Evolutionary conservation across 2,888 invertebrate genomes (phyloP), one percentile per base, ranked within the genome.

Genomic region (Pantelozetes paolii): DNA sequence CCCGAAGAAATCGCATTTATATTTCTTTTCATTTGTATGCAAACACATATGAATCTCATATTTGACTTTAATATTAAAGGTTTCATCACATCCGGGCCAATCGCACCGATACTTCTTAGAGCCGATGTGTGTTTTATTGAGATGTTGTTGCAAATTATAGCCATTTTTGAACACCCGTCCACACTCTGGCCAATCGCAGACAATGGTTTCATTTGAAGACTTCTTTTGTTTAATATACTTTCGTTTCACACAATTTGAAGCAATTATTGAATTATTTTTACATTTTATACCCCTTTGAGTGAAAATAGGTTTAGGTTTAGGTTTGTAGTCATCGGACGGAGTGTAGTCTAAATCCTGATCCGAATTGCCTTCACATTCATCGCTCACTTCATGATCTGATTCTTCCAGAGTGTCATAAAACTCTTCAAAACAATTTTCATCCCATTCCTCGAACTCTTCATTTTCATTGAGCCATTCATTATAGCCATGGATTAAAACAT

Each of bases 381-480:
- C 3, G 15, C 3, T 42, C 18, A n/a, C 30, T 23, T 28, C 28
- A 59, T 8, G 54, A 15, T 9, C 20, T 18, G 36, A 62, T 20
- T 62, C 62, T 26, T 67, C 40, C 40, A 23, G 23, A 23, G 1
- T 40, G 18, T n/a, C 62, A 32, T 26, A 62, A 32, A 62, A 18
- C 18, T 62, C 32, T 3, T 32, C n/a, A n/a, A 62, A 62, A 62
- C 32, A 13, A 40, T 40, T 42, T 8, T 42, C 67, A 20, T 42
- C 67, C 1, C 9, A 40, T 20, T 67, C 40, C 8, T 67, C 67
- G 3, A 40, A 67, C 6, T 67, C 67, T 67, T 67, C 42, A 23
- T 67, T 67, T 23, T 67, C 67, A 23, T 1, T n/a, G 2, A 67
- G 26, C 67, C 67, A 67, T 42, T 67, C 67, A 42, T 67, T 67